Evolutionary conservation across 2,113 vertebrate genomes (phyloP), one percentile per base, ranked within the genome.

Genomic region (Pogona vitticeps): DNA sequence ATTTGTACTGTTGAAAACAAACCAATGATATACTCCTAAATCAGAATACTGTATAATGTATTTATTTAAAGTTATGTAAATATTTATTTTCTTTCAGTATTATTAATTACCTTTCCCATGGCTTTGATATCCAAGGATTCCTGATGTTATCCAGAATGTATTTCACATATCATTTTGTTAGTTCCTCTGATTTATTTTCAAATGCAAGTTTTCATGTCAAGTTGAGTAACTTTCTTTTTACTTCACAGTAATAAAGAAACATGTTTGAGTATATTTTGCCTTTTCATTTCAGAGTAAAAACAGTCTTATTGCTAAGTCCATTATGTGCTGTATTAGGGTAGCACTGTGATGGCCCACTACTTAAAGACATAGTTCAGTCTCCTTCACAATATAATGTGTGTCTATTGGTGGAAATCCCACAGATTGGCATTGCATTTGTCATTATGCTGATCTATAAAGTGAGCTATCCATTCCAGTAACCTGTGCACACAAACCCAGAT

Each of bases 221-320:
- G 85, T 87, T 78, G 87, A 92, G 21, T 88, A 89, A 92, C 65
- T 84, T 95, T 92, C 91, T 95, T 95, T 93, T 93, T 95, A 94
- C 91, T 88, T 83, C 91, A 91, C 93, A 83, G 88, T 93, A 95
- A 95, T 95, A 93, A 95, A 92, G 21, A 93, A 65, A 71, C 82
- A 80, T 85, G 85, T 95, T 95, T 95, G 88, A 92, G 68, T 92
- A 95, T 2, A 8, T 86, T 31, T 15, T 61, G 59, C 79, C 6
- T 90, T 88, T 87, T 83, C 72, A 83, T 75, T 65, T 80, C 42
- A 36, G 4, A 76, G 59, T 38, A 36, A 67, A 56, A 14, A 15
- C 23, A 38, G 40, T 56, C 9, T 42, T 79, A 23, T 10, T 10
- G 12, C 40, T 31, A 59, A 26, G 28, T n/a, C 10, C 12, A 13